A percentile compares a stretch with the other conserved stretches of the same genome.
Conservation (phyloP, 2,797 vertebrate genomes). For the Alca torda region DNA sequence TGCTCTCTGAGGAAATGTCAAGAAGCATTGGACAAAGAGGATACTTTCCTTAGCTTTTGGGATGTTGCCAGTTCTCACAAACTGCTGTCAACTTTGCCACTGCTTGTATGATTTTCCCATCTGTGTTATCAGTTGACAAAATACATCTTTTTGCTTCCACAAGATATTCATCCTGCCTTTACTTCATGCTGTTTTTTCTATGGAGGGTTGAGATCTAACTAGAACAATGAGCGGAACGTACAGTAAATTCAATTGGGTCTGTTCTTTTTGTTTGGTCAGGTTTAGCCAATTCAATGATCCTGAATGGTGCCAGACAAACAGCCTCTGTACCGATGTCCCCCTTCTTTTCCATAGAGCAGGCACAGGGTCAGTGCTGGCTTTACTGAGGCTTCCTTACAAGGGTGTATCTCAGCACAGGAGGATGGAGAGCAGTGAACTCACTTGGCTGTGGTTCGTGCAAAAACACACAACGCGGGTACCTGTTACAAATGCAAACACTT, state of each 20-base stretch:
- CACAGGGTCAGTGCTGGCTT: not conserved
- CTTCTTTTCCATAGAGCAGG: not conserved
- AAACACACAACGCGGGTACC: not conserved
- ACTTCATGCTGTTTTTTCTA: not conserved
- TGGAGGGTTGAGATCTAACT: not conserved
- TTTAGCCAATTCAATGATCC: not conserved
- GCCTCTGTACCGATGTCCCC: fast-evolving
- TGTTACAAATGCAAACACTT: not conserved
- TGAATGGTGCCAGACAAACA: not conserved
- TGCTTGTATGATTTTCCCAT: conserved; percentile 13
- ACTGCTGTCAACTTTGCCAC: conserved; percentile 10
- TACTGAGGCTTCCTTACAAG: not conserved
- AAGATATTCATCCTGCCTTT: not conserved
- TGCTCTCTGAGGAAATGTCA: conserved; percentile 10
- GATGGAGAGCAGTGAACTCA: fast-evolving
- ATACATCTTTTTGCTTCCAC: not conserved
- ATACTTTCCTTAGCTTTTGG: conserved; percentile 20
- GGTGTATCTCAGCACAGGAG: not conserved
- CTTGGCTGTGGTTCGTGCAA: fast-evolving
- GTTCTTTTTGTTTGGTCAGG: not conserved
- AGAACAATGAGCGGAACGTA: not conserved
- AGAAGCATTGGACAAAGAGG: not conserved
- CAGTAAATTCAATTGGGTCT: not conserved
- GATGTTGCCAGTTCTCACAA: conserved; percentile 7
- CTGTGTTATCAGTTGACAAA: conserved; percentile 19